Evolutionary conservation across 2,797 vertebrate genomes (phyloP).

Genomic region (Carapus acus): DNA sequence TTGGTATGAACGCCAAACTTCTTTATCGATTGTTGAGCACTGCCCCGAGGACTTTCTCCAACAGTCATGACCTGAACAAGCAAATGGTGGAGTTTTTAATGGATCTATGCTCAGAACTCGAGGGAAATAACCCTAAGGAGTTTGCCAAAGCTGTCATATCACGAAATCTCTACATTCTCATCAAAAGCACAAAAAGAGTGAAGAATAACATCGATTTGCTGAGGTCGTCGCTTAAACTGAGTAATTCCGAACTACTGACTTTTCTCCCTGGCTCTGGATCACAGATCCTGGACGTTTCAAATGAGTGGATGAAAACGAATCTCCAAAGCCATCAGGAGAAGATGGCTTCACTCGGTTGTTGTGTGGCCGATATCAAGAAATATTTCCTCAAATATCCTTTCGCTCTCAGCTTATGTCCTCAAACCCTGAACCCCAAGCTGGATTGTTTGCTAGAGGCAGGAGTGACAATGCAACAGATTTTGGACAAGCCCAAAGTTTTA

Average conservation of each 20-base stretch:
- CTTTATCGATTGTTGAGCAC: constrained; percentile 71
- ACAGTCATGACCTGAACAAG: constrained; percentile 73
- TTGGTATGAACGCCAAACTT: constrained; percentile 67
- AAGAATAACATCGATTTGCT: constrained; percentile 67
- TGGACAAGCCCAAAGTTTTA: constrained; percentile 71
- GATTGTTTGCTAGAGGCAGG: constrained; percentile 69
- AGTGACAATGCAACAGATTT: constrained; percentile 64
- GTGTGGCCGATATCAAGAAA: constrained; percentile 51
- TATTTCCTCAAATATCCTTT: constrained; percentile 61
- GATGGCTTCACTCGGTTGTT: constrained; percentile 59
- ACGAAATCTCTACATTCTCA: constrained; percentile 77
- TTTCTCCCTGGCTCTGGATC: constrained; percentile 66
- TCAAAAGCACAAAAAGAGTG: constrained; percentile 74
- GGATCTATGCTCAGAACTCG: constrained; percentile 59
- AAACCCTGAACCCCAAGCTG: constrained; percentile 71
- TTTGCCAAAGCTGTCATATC: constrained; percentile 72
- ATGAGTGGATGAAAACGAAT: constrained; percentile 68
- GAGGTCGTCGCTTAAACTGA: constrained; percentile 59
- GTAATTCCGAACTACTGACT: constrained; percentile 57
- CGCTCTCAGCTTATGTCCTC: constrained; percentile 63
- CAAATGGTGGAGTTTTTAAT: constrained; percentile 71
- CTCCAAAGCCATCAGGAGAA: constrained; percentile 62
- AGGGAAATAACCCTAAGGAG: constrained; percentile 55
- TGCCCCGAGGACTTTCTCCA: constrained; percentile 77
- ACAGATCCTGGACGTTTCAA: constrained; percentile 73